A percentile compares a stretch with the other conserved stretches of the same genome.
These are phyloP conservation scores for Homarus gammarus DNA, from an alignment of 2,888 invertebrate species.

Conservation along the genomic window DNA sequence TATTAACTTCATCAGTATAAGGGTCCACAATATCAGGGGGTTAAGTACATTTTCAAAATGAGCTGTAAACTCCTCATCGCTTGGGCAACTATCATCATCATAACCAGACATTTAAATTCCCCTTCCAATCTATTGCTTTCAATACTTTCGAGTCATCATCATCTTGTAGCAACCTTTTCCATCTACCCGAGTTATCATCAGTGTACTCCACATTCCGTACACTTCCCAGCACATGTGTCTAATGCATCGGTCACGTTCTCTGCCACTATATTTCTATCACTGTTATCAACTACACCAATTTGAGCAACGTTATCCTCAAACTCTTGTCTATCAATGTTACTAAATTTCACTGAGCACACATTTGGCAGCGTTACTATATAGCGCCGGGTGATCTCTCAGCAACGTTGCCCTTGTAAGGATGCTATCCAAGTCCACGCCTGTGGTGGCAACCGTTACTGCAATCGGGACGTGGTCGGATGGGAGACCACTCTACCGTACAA, in stretches of 20 bases:
- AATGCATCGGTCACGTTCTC: neutral
- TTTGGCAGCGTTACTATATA: neutral
- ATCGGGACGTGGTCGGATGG: no score
- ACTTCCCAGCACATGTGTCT: neutral
- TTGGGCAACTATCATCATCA: no score
- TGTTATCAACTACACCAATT: neutral
- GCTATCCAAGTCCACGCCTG: no score
- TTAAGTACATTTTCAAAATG: no score
- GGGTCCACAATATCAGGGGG: no score
- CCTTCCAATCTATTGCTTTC: neutral
- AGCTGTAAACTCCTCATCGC: no score
- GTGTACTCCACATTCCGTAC: neutral
- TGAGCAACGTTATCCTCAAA: neutral
- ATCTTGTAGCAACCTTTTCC: neutral
- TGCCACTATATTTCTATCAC: neutral
- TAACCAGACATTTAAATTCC: neutral
- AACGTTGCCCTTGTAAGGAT: neutral
- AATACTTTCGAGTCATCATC: neutral
- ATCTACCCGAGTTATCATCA: neutral
- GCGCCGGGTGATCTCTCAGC: neutral
- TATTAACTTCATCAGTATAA: no score
- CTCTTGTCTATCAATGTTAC: neutral
- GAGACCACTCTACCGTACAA: neutral
- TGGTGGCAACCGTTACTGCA: no score
- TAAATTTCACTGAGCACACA: neutral